A percentile compares a stretch with the other conserved stretches of the same genome.
Conservation (phyloP, 2,888 invertebrate species). For the Formica aserva region DNA sequence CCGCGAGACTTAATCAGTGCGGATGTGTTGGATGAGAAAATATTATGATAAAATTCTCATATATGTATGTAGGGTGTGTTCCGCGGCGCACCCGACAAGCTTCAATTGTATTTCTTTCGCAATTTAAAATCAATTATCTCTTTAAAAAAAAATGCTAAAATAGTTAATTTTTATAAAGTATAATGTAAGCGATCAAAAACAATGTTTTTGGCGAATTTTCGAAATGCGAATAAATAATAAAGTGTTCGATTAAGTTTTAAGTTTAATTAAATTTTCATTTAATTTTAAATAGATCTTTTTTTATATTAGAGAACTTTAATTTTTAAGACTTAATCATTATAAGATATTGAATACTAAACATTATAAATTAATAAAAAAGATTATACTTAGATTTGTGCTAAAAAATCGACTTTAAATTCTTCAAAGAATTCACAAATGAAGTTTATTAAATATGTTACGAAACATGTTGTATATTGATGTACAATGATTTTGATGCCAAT, state of each 20-base stretch:
- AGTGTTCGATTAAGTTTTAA: no score
- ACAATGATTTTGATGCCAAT: neutral
- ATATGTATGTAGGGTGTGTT: neutral
- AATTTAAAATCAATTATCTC: neutral
- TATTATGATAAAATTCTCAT: slow-evolving; percentile 5
- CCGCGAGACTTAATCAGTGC: neutral
- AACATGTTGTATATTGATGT: neutral
- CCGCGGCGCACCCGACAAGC: neutral
- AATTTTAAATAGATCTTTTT: neutral
- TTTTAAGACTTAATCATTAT: neutral
- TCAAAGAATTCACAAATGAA: neutral
- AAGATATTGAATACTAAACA: neutral
- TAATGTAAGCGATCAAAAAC: slow-evolving; percentile 1
- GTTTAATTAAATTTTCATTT: neutral
- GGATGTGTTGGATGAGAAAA: neutral
- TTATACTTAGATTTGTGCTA: neutral
- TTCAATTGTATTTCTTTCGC: neutral
- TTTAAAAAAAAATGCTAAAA: neutral
- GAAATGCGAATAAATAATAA: neutral
- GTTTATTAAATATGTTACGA: neutral
- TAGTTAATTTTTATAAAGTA: neutral
- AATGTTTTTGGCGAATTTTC: neutral
- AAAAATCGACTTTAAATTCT: neutral
- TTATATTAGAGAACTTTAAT: neutral
- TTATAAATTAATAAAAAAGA: neutral